Conservation (phyloP, 2,888 invertebrate species). For the Lepetodrilus schrolli region DNA sequence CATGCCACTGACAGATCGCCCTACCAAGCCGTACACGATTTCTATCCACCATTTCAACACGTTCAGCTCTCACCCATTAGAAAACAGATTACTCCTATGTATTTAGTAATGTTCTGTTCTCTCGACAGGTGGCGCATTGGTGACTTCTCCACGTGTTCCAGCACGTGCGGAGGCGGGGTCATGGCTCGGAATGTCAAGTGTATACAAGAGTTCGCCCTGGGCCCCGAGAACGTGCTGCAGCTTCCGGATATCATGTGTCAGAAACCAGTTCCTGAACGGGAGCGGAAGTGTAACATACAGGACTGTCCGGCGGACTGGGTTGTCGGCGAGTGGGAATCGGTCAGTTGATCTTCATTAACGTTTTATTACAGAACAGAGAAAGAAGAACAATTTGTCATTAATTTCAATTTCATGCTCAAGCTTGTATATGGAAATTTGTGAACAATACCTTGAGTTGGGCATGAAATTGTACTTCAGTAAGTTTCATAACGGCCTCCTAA, state of each 20-base stretch:
- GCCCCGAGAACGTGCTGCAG: slow-evolving; percentile 88
- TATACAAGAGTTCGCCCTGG: slow-evolving; percentile 63
- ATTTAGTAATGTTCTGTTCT: background rate
- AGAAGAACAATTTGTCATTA: too few relatives aligned
- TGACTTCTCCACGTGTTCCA: slow-evolving; percentile 91
- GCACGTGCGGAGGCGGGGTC: slow-evolving; percentile 94
- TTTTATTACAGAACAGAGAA: too few relatives aligned
- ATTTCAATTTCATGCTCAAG: too few relatives aligned
- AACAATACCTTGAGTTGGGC: too few relatives aligned
- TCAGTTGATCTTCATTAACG: too few relatives aligned
- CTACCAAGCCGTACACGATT: too few relatives aligned
- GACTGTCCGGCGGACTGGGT: slow-evolving; percentile 95
- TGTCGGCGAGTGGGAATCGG: slow-evolving; percentile 90
- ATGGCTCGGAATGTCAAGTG: slow-evolving; percentile 92
- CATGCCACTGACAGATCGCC: too few relatives aligned
- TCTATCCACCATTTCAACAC: too few relatives aligned
- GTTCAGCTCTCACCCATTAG: too few relatives aligned
- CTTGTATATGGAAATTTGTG: too few relatives aligned
- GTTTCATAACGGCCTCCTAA: too few relatives aligned
- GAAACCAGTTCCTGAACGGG: slow-evolving; percentile 89
- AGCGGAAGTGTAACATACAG: slow-evolving; percentile 88
- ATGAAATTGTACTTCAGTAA: too few relatives aligned
- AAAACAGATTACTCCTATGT: background rate
- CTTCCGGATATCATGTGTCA: slow-evolving; percentile 96
- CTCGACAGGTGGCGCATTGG: slow-evolving; percentile 87